Percentiles rank a stretch among this genome's conserved stretches.
Evolutionary conservation across 2,888 invertebrate genomes (phyloP).

Genomic region (Octodonta nipae): DNA sequence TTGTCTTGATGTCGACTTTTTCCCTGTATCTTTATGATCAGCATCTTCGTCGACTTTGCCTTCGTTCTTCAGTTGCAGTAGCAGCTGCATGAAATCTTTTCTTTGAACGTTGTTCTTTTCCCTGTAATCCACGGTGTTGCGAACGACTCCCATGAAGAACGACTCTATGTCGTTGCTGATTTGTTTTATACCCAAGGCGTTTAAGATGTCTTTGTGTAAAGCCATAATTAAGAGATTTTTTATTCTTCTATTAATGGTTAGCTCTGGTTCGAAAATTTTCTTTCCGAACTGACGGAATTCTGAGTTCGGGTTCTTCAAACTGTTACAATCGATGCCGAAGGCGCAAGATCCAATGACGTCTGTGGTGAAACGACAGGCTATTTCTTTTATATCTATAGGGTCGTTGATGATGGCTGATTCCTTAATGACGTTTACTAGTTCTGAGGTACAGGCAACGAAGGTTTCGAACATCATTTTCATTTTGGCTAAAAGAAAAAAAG

Average conservation of each 20-base stretch:
- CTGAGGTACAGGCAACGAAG: conserved; percentile 10
- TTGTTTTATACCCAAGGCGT: too few species aligned
- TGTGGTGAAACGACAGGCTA: conserved; percentile 5
- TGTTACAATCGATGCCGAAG: background rate
- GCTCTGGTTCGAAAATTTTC: too few species aligned
- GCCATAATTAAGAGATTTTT: too few species aligned
- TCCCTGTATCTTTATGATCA: background rate
- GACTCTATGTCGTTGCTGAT: too few species aligned
- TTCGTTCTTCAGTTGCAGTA: background rate
- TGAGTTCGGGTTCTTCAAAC: conserved; percentile 1
- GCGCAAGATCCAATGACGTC: conserved; percentile 6
- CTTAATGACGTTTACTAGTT: conserved; percentile 2
- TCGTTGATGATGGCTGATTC: background rate
- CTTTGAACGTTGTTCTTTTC: background rate
- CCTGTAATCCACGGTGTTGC: background rate
- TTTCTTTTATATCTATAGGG: conserved; percentile 6
- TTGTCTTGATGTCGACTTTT: background rate
- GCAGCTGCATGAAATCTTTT: background rate
- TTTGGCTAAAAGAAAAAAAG: too few species aligned
- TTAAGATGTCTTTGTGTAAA: too few species aligned
- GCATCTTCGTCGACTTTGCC: background rate
- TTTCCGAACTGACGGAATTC: background rate
- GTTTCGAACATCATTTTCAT: conserved; percentile 31
- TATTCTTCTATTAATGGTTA: too few species aligned
- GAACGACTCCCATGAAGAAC: background rate